Evolutionary conservation across 2,797 vertebrate genomes (phyloP), one percentile per base, ranked within the genome.

Genomic region (Danio jaintianensis): DNA sequence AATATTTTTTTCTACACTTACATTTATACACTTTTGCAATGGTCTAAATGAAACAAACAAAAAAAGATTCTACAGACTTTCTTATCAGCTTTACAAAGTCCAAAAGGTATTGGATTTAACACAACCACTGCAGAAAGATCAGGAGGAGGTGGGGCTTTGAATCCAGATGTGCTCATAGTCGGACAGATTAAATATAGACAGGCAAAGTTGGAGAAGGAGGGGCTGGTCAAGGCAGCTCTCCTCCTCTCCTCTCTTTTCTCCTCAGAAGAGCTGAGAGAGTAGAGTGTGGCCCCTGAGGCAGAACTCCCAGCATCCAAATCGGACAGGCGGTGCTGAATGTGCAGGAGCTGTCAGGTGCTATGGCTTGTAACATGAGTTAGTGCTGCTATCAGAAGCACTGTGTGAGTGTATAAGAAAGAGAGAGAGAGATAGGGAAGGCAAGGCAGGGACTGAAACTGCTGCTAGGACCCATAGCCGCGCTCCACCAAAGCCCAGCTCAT

Each of bases 241-340:
- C 69, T 78, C 67, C 75, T 67, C 68, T 63, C 73, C 64, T 42
- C 58, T 63, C 64, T 72, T 55, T 71, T 61, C 71, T 55, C 61
- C 78, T 66, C 75, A 75, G 80, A 84, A 84, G 84, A 91, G 88
- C 88, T 76, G 48, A 90, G 89, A 89, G 91, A 88, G 88, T 85
- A 82, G 87, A 87, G 87, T 84, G 83, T 88, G 80, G 85, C 84
- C 88, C 90, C 84, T 77, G 79, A 92, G 91, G 90, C 85, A 86
- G 86, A 89, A 87, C 90, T 89, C 84, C 55, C 83, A 83, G 77
- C 86, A 88, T 88, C 90, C 87, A 90, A 89, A 92, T 90, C 70
- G 82, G 90, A 90, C 89, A 90, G 88, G 80, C 68, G 67, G 67
- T 90, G 91, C 90, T 91, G 89, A 93, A 92, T 92, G 90, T 91